phyloP scores from a whole-genome alignment of 2,888 invertebrate species.

The Volucella inanis region DNA sequence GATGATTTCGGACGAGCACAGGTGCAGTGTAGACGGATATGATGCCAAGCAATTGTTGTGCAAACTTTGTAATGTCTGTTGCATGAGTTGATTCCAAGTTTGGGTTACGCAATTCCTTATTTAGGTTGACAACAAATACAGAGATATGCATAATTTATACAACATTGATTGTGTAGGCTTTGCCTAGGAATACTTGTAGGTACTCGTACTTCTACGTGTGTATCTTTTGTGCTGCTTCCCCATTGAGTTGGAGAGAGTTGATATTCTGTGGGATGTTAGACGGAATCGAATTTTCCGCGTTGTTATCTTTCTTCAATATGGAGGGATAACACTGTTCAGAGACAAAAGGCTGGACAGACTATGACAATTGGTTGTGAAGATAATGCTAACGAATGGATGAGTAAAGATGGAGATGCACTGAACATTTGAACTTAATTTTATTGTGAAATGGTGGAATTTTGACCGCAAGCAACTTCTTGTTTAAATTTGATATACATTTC shows the following conservation, averaged over 20 bases:
- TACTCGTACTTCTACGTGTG: no score
- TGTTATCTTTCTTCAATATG: constrained; percentile 56
- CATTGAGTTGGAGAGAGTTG: constrained; percentile 46
- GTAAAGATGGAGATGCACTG: neutral
- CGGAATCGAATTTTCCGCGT: constrained; percentile 57
- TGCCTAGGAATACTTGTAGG: constrained; percentile 11
- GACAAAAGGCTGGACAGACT: constrained; percentile 45
- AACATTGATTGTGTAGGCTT: constrained; percentile 28
- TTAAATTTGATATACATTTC: neutral
- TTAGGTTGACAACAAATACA: constrained; percentile 48
- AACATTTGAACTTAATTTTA: constrained; percentile 16
- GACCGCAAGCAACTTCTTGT: neutral
- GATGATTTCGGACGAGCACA: constrained; percentile 53
- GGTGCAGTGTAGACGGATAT: constrained; percentile 30
- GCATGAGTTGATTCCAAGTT: constrained; percentile 55
- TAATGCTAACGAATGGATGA: neutral
- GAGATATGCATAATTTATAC: constrained; percentile 55
- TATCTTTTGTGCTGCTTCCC: neutral
- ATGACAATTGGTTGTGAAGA: neutral
- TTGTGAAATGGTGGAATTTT: no score
- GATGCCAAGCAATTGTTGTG: constrained; percentile 31
- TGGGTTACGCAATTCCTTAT: constrained; percentile 67
- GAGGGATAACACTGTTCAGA: constrained; percentile 48
- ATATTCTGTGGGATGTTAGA: constrained; percentile 42
- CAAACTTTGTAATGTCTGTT: constrained; percentile 24